Percentiles rank a stretch among this genome's conserved stretches.
These are phyloP conservation scores for Sesia apiformis DNA, from an alignment of 2,888 invertebrate genomes.

Conservation along the genomic window DNA sequence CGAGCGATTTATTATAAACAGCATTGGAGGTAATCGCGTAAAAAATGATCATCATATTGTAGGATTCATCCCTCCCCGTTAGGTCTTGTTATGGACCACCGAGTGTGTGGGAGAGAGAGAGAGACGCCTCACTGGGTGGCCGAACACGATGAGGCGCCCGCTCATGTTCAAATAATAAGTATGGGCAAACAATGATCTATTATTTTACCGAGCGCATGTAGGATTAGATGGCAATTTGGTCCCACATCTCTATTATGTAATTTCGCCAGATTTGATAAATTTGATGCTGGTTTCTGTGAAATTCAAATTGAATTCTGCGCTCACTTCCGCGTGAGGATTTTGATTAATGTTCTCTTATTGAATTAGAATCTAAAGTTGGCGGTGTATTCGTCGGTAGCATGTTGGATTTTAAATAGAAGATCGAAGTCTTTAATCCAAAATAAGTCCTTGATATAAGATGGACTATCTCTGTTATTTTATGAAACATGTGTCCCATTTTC, in stretches of 20 bases:
- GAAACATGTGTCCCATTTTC: no score
- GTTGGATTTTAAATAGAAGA: no score
- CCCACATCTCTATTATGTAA: background rate
- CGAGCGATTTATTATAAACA: constrained; percentile 32
- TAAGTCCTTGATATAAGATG: no score
- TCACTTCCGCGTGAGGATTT: no score
- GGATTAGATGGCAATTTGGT: constrained; percentile 26
- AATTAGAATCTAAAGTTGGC: no score
- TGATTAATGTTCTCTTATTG: no score
- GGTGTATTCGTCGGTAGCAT: no score
- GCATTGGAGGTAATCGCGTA: constrained; percentile 24
- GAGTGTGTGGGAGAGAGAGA: background rate
- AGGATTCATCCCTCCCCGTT: constrained; percentile 27
- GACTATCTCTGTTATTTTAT: no score
- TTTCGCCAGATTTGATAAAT: no score
- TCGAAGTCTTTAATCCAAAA: no score
- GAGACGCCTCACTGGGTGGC: background rate
- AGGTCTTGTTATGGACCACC: constrained; percentile 16
- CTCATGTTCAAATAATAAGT: background rate
- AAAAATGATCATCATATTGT: constrained; percentile 26
- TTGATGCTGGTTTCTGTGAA: no score
- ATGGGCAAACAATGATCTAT: constrained; percentile 44
- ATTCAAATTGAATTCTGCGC: no score
- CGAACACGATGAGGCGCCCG: background rate
- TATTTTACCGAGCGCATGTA: constrained; percentile 29